Conservation (phyloP, 1,140 invertebrate genomes). For the Cyrtorhinus lividipennis region DNA sequence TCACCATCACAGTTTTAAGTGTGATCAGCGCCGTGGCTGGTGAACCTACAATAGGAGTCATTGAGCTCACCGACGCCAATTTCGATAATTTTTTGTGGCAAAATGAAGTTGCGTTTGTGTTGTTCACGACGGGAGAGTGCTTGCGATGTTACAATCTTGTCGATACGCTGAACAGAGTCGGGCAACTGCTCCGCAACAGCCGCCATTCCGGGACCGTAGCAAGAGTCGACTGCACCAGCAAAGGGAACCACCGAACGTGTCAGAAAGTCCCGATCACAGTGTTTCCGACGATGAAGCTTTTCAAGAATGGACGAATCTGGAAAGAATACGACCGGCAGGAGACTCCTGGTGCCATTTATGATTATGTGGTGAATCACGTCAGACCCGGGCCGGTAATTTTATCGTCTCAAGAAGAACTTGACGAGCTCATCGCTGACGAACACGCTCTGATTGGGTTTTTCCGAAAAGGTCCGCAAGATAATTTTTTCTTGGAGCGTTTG, state of each 20-base stretch:
- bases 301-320: neutral
- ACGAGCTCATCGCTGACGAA: neutral
- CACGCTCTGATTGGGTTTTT: neutral
- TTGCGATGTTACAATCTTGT: slow-evolving; percentile 70
- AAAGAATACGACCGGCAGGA: neutral
- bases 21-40: too few relatives aligned
- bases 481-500: too few relatives aligned
- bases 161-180: slow-evolving; percentile 63
- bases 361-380: neutral
- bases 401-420: neutral
- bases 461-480: neutral
- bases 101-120: too few relatives aligned
- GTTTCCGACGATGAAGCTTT: neutral
- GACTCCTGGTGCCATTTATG: neutral
- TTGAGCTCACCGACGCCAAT: too few relatives aligned
- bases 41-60: too few relatives aligned
- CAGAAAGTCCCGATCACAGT: neutral
- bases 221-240: neutral
- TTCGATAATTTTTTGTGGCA: too few relatives aligned
- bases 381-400: neutral
- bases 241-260: neutral
- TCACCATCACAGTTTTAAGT: too few relatives aligned
- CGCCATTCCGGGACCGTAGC: slow-evolving; percentile 52
- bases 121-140: too few relatives aligned
- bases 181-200: slow-evolving; percentile 86